Evolutionary conservation across 2,797 vertebrate species (phyloP), one percentile per base, ranked within the genome.

Genomic region (Onychomys leucogaster): DNA sequence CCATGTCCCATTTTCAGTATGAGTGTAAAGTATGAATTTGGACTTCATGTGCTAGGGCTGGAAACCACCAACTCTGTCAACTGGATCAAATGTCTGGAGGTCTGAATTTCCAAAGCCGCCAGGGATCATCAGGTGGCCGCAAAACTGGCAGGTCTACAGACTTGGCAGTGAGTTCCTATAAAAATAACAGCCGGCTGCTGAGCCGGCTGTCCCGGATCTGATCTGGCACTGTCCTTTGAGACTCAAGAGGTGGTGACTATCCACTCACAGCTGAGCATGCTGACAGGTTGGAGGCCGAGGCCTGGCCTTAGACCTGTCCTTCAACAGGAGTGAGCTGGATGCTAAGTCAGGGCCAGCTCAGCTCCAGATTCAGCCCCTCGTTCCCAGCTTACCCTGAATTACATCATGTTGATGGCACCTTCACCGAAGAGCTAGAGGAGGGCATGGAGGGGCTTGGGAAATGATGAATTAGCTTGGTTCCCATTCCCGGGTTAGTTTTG

Each of bases 151-250:
- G 3, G 52, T 95, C 37, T 78, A 81, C 37, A 78, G 57, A 8
- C 46, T 92, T 88, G 73, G 49, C 37, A 82, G 63, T 9, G 27
- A 95, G 87, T 86, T 91, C 90, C 49, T 57, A n/a, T 73, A 90
- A 95, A 97, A 97, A 90, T 71, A 96, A 37, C 73, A 75, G 65
- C 81, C 85, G 89, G 78, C 63, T 94, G 90, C 76, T 46, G 17
- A 65, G 71, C 82, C 89, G 81, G 87, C 92, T 97, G 96, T 61
- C 80, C 89, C 17, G n/a, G 89, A 82, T 69, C 78, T 95, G 80
- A 89, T 57, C 83, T 90, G 93, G 59, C 84, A 49, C 55, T 21
- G 19, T 41, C 37, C 57, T 32, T 81, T 89, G 89, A 82, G 90
- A 75, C 63, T 91, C 46, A 94, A 65, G 91, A 97, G 90, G 77